Evolutionary conservation across 2,113 vertebrate species (phyloP).

Genomic region (Heterotilapia buettikoferi): DNA sequence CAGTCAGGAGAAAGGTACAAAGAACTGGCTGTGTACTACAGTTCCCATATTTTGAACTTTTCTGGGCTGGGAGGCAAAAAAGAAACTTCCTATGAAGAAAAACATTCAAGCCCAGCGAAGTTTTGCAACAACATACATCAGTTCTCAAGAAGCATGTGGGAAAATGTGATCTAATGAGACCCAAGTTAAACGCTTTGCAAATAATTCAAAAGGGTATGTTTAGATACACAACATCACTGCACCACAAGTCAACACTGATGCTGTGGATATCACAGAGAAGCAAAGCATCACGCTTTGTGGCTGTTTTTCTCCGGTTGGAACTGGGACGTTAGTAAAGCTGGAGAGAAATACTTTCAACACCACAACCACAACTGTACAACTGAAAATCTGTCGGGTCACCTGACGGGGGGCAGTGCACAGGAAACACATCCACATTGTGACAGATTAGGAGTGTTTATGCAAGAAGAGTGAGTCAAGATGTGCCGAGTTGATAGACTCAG

Average conservation of each 20-base stretch:
- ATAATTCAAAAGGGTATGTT: not conserved
- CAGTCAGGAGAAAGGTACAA: not conserved
- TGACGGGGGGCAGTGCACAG: not conserved
- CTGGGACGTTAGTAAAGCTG: not conserved
- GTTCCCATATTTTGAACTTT: not conserved
- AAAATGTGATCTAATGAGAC: not conserved
- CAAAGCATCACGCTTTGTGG: not conserved
- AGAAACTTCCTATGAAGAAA: not conserved
- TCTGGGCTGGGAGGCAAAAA: not conserved
- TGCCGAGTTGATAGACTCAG: rapidly evolving
- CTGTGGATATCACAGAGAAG: not conserved
- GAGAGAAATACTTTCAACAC: not conserved
- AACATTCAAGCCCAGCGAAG: not conserved
- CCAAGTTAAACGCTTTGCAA: not conserved
- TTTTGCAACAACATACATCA: not conserved
- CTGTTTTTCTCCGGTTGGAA: not conserved
- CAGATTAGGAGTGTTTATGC: not conserved
- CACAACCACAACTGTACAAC: not conserved
- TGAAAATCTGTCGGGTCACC: rapidly evolving
- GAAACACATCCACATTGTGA: not conserved
- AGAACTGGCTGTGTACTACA: not conserved
- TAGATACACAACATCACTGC: not conserved
- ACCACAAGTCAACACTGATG: not conserved
- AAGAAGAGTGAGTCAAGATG: not conserved
- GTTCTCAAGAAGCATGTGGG: not conserved